Evolutionary conservation across 2,888 invertebrate species (phyloP).

Genomic region (Drosophila stalkeri): DNA sequence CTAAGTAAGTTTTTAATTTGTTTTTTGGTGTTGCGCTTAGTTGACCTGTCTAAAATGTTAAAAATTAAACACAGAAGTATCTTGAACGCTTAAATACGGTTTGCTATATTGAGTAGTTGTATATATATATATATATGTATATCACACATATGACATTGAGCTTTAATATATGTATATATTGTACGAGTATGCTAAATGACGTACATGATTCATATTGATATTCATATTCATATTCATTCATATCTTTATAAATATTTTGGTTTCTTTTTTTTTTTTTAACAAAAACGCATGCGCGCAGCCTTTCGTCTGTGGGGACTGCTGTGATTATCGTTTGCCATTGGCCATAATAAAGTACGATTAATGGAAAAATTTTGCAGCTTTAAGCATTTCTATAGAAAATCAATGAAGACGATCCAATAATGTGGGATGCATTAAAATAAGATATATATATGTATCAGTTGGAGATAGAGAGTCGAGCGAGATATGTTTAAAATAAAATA

Average conservation of each 20-base stretch:
- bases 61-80: slow-evolving; percentile 48
- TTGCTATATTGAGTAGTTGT: slow-evolving; percentile 44
- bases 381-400: slow-evolving; percentile 8
- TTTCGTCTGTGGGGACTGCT: slow-evolving; percentile 87
- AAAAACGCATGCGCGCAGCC: slow-evolving; percentile 87
- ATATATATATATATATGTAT: slow-evolving; percentile 54
- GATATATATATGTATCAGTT: slow-evolving; percentile 16
- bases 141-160: slow-evolving; percentile 64
- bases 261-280: slow-evolving; percentile 26
- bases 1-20: slow-evolving; percentile 3
- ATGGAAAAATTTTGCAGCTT: slow-evolving; percentile 8
- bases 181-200: slow-evolving; percentile 48
- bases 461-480: slow-evolving; percentile 23
- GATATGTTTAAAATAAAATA: background rate
- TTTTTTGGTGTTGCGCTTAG: slow-evolving; percentile 10
- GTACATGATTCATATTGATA: slow-evolving; percentile 57
- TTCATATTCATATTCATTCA: slow-evolving; percentile 55
- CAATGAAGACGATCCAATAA: slow-evolving; percentile 20
- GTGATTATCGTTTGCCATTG: slow-evolving; percentile 64
- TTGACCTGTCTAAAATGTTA: slow-evolving; percentile 21
- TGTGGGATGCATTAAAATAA: slow-evolving; percentile 28
- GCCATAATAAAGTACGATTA: slow-evolving; percentile 68
- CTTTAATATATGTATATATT: slow-evolving; percentile 32
- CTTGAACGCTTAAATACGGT: slow-evolving; percentile 46
- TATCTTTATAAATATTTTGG: slow-evolving; percentile 31